Conservation (phyloP, 2,888 invertebrate genomes). For the Chrysina gloriosa region DNA sequence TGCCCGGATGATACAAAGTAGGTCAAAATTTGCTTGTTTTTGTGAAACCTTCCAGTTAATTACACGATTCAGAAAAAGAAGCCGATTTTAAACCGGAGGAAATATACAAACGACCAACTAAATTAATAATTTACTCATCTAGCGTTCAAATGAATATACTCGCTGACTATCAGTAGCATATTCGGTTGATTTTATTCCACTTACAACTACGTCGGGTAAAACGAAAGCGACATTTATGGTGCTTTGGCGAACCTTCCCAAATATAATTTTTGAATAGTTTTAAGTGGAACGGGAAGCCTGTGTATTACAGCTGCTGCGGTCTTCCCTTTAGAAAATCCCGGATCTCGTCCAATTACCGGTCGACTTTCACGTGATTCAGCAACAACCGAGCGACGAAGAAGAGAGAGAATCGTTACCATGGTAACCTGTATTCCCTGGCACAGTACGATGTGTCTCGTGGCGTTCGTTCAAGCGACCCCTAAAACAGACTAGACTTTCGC, state of each 20-base stretch:
- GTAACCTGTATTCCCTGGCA: constrained; percentile 47
- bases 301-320: constrained; percentile 16
- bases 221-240: constrained; percentile 10
- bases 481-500: constrained; percentile 31
- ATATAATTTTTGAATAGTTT: constrained; percentile 49
- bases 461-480: constrained; percentile 9
- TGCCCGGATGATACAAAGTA: no score
- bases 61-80: no score
- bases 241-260: neutral
- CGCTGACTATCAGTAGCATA: neutral
- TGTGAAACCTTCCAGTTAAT: no score
- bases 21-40: no score
- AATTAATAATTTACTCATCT: no score
- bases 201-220: neutral
- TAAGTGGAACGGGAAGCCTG: constrained; percentile 24
- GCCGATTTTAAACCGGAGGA: no score
- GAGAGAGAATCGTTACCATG: constrained; percentile 47
- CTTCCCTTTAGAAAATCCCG: constrained; percentile 43
- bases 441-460: constrained; percentile 19
- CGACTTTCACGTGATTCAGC: constrained; percentile 48
- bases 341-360: constrained; percentile 50
- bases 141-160: neutral
- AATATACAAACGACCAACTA: no score
- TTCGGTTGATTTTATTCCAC: constrained; percentile 9
- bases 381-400: constrained; percentile 37